phyloP scores from a whole-genome alignment of 2,888 invertebrate species.

The Limnephilus marmoratus region DNA sequence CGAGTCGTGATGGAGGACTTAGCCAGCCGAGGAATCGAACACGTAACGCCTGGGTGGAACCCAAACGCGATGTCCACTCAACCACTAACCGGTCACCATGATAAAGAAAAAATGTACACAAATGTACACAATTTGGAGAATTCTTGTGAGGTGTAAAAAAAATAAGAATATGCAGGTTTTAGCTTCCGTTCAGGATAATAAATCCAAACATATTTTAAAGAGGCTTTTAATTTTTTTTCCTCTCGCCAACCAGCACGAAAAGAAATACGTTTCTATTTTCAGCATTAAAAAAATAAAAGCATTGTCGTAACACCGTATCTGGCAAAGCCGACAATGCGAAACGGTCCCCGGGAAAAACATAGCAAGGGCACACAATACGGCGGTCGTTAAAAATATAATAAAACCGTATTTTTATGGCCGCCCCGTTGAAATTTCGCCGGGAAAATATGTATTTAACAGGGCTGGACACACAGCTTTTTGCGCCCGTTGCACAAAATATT shows the following conservation, averaged over 20 bases:
- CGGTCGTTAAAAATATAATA: neutral
- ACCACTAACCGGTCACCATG: no score
- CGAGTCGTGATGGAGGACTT: no score
- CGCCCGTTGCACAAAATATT: neutral
- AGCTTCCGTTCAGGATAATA: neutral
- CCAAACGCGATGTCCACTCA: no score
- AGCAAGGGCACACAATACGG: neutral
- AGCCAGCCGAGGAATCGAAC: no score
- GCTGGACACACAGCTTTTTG: neutral
- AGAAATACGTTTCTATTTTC: neutral
- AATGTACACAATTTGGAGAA: neutral
- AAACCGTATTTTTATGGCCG: neutral
- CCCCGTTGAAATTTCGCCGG: no score
- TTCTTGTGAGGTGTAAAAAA: neutral
- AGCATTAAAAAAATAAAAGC: neutral
- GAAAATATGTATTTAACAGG: neutral
- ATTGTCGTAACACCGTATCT: neutral
- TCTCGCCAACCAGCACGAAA: neutral
- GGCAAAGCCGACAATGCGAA: neutral
- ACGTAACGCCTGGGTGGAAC: no score
- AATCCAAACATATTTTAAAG: neutral
- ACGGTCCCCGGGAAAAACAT: neutral
- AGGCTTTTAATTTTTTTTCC: neutral
- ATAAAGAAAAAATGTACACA: neutral
- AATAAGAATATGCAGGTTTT: neutral